Conservation (phyloP, 2,113 vertebrate genomes). For the Brevimyrus niger region DNA sequence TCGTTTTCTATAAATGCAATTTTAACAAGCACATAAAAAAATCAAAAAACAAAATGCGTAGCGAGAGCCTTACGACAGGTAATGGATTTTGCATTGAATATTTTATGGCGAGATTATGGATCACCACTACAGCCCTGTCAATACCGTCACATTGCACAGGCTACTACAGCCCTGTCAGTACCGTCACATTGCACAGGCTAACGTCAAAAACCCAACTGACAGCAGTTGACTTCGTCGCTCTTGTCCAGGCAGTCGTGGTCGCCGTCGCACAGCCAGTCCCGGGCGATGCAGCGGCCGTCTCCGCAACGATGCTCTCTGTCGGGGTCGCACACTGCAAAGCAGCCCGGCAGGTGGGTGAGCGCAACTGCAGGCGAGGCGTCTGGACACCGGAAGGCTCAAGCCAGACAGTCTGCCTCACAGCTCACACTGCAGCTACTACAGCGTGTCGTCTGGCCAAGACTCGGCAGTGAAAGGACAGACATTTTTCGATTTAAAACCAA, state of each 20-base stretch:
- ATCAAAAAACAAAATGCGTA: not conserved
- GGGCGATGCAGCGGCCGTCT: slow-evolving; percentile 77
- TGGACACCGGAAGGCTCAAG: not conserved
- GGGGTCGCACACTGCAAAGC: slow-evolving; percentile 66
- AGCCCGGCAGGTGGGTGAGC: not conserved
- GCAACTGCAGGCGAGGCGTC: not conserved
- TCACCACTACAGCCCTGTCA: not conserved
- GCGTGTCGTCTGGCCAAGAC: not conserved
- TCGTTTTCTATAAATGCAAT: not conserved
- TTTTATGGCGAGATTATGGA: not conserved
- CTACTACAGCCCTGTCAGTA: not conserved
- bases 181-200: not conserved
- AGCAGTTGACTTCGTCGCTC: slow-evolving; percentile 90
- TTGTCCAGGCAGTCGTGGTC: slow-evolving; percentile 91
- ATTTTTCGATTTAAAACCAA: not conserved
- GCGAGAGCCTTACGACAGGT: not conserved
- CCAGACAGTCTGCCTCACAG: not conserved
- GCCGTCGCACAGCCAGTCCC: slow-evolving; percentile 87
- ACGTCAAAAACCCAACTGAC: slow-evolving; percentile 60
- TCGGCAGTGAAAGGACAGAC: not conserved
- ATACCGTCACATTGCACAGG: not conserved
- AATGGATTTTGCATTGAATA: not conserved
- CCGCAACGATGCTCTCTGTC: slow-evolving; percentile 71
- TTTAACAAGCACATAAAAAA: not conserved
- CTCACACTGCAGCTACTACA: not conserved